Percentiles rank a stretch among this genome's conserved stretches.
These are phyloP conservation scores for Cybosia mesomella DNA, from an alignment of 2,888 invertebrate genomes.

Conservation along the genomic window DNA sequence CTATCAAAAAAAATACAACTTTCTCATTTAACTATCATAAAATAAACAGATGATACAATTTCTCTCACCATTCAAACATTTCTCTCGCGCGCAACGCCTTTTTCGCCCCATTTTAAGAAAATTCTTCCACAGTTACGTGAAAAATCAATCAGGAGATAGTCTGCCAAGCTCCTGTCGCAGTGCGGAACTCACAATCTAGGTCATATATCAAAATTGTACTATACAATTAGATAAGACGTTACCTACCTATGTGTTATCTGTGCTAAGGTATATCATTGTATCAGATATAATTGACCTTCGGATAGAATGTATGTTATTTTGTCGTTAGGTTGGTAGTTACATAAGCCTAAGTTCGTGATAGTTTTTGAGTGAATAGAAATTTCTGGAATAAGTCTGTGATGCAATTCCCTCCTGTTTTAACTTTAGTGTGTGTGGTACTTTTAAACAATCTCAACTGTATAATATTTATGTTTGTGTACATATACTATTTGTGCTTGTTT, in stretches of 20 bases:
- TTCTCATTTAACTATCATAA: no score
- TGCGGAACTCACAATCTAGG: constrained; percentile 25
- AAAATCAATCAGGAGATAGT: constrained; percentile 13
- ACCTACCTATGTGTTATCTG: constrained; percentile 5
- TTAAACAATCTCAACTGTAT: no score
- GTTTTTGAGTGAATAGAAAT: not conserved
- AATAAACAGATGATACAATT: not conserved
- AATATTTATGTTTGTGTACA: no score
- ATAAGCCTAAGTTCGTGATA: not conserved
- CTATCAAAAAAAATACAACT: no score
- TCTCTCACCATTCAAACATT: no score
- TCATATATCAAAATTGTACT: constrained; percentile 16
- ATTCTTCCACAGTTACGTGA: constrained; percentile 12
- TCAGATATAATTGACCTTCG: constrained; percentile 15
- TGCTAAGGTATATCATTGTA: not conserved
- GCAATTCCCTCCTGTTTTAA: not conserved
- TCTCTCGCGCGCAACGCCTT: not conserved
- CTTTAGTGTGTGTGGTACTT: no score
- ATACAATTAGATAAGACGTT: not conserved
- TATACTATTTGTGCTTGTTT: no score
- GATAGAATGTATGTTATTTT: constrained; percentile 6
- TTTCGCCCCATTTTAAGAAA: not conserved
- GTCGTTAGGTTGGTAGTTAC: constrained; percentile 11
- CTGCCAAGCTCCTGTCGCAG: constrained; percentile 23
- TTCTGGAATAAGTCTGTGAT: not conserved